Conservation (phyloP, 2,888 invertebrate genomes). For the Phrixothrix hirtus region DNA sequence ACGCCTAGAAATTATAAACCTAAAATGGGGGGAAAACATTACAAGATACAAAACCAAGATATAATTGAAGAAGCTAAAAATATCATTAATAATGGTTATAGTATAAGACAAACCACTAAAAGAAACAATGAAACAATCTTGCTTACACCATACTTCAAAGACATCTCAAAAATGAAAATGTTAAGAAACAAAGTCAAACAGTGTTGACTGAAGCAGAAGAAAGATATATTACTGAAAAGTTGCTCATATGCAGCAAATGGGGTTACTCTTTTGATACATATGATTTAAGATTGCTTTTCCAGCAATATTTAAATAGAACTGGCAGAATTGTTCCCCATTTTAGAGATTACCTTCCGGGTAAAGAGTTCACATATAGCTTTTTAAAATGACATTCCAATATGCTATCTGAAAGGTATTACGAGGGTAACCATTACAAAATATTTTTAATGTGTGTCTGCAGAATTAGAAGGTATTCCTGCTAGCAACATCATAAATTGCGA, state of each 20-base stretch:
- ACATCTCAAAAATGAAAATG: constrained; percentile 1
- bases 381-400: not conserved
- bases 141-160: constrained; percentile 1
- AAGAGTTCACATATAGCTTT: not conserved
- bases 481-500: not conserved
- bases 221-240: too few relatives aligned
- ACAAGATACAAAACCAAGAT: not conserved
- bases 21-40: constrained; percentile 1
- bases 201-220: not conserved
- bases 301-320: constrained; percentile 3
- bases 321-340: too few relatives aligned
- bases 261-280: constrained; percentile 5
- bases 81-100: not conserved
- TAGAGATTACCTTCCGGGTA: constrained; percentile 2
- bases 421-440: not conserved
- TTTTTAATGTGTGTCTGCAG: not conserved
- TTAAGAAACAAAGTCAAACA: constrained; percentile 5
- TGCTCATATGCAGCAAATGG: too few relatives aligned
- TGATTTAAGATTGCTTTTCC: constrained; percentile 6
- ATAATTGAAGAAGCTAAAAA: not conserved
- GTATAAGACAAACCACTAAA: not conserved
- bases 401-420: not conserved
- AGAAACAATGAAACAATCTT: constrained; percentile 1
- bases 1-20: constrained; percentile 5
- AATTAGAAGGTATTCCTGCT: not conserved